Percentiles rank a stretch among this genome's conserved stretches.
Conservation (phyloP, 2,113 vertebrate genomes). For the Centrocercus urophasianus region DNA sequence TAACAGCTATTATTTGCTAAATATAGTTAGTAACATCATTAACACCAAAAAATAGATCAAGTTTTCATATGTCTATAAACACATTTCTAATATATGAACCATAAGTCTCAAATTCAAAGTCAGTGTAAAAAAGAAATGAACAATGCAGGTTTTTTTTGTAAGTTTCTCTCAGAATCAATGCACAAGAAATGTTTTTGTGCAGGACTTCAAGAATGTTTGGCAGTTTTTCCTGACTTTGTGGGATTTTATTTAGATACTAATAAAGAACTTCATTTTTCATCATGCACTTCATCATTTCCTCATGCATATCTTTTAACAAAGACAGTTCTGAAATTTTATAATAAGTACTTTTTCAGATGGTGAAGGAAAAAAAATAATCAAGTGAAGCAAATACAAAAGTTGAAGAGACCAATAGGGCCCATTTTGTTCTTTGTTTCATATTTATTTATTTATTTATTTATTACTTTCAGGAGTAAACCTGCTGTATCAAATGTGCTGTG, state of each 20-base stretch:
- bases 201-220: not conserved
- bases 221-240: not conserved
- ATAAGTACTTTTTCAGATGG: not conserved
- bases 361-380: not conserved
- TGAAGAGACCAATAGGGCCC: not conserved
- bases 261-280: not conserved
- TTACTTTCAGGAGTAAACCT: not conserved
- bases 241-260: not conserved
- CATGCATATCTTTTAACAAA: not conserved
- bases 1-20: not conserved
- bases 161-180: not conserved
- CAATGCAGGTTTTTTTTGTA: not conserved
- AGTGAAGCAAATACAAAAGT: not conserved
- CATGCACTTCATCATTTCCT: not conserved
- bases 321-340: not conserved
- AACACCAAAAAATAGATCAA: not conserved
- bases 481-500: not conserved
- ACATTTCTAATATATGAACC: not conserved
- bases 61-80: fast-evolving
- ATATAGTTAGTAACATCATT: not conserved
- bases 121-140: not conserved
- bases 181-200: not conserved
- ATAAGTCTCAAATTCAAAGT: not conserved
- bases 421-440: not conserved
- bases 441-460: not conserved